These are phyloP conservation scores for Eunapius fragilis DNA, from an alignment of 37 sponge, comb jelly and placozoan species.

Conservation along the genomic window DNA sequence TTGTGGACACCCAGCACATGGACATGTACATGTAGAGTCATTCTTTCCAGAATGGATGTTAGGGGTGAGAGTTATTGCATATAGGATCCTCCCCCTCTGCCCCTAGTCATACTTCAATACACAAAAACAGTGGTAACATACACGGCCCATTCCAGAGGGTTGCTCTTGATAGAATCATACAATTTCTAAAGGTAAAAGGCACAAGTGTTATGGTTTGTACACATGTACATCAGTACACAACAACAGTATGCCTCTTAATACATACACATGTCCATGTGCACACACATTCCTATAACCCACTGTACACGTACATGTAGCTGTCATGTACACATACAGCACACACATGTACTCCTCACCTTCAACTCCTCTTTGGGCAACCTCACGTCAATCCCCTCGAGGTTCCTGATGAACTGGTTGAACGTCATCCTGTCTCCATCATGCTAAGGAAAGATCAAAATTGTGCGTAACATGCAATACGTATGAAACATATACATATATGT, in stretches of 20 bases:
- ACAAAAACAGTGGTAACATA: conserved; percentile 25
- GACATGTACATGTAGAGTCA: conserved; percentile 5
- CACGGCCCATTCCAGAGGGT: conserved; percentile 62
- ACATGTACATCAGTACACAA: not conserved
- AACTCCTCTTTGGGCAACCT: conserved; percentile 41
- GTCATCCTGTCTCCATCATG: conserved; percentile 73
- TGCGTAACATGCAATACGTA: not conserved
- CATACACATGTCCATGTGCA: not conserved
- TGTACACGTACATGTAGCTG: not conserved
- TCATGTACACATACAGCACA: not conserved
- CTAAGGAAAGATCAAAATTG: conserved; percentile 20
- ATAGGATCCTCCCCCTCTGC: not conserved
- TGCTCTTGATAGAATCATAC: conserved; percentile 71
- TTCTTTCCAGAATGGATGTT: too few relatives aligned
- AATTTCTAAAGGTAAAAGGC: conserved; percentile 20
- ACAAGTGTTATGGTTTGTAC: not conserved
- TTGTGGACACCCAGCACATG: not conserved
- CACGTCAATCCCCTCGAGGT: conserved; percentile 44
- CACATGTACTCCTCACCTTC: conserved; percentile 36
- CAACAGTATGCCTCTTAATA: not conserved
- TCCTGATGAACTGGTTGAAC: conserved; percentile 54
- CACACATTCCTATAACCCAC: too few relatives aligned
- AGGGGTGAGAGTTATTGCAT: too few relatives aligned
- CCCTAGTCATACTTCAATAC: not conserved
- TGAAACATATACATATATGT: too few relatives aligned